Evolutionary conservation across 2,888 invertebrate species (phyloP).

Genomic region (Neuroscelio doddi): DNA sequence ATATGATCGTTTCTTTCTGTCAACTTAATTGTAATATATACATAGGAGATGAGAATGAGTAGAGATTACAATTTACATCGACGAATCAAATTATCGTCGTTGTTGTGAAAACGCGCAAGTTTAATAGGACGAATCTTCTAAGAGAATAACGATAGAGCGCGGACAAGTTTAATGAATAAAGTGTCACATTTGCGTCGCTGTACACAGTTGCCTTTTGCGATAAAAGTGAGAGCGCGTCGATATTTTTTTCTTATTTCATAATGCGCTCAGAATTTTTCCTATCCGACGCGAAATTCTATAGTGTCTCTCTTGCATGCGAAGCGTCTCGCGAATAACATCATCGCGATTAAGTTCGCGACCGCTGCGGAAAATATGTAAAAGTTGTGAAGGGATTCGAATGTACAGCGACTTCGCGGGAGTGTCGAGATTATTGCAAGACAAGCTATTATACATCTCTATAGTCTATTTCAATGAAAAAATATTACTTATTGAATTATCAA

Average conservation of each 20-base stretch:
- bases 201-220: slow-evolving; percentile 57
- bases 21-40: slow-evolving; percentile 61
- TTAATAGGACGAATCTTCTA: slow-evolving; percentile 24
- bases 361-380: neutral
- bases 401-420: slow-evolving; percentile 37
- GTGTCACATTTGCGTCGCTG: slow-evolving; percentile 45
- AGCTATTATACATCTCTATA: slow-evolving; percentile 70
- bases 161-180: slow-evolving; percentile 15
- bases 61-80: too few relatives aligned
- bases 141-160: slow-evolving; percentile 14
- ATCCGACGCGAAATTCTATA: slow-evolving; percentile 25
- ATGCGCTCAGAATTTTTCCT: slow-evolving; percentile 43
- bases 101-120: slow-evolving; percentile 38
- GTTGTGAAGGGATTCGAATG: slow-evolving; percentile 11
- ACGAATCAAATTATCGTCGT: slow-evolving; percentile 29
- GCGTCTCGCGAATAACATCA: neutral
- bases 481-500: slow-evolving; percentile 71
- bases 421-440: slow-evolving; percentile 43
- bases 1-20: slow-evolving; percentile 37
- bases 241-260: slow-evolving; percentile 44
- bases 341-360: neutral
- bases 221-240: slow-evolving; percentile 38
- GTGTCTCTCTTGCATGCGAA: slow-evolving; percentile 50
- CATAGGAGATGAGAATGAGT: slow-evolving; percentile 36
- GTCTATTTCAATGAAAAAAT: slow-evolving; percentile 69